A percentile compares a stretch with the other conserved stretches of the same genome.
These are phyloP conservation scores for Ypsolopha scabrella DNA, from an alignment of 2,888 invertebrate genomes.

Conservation along the genomic window DNA sequence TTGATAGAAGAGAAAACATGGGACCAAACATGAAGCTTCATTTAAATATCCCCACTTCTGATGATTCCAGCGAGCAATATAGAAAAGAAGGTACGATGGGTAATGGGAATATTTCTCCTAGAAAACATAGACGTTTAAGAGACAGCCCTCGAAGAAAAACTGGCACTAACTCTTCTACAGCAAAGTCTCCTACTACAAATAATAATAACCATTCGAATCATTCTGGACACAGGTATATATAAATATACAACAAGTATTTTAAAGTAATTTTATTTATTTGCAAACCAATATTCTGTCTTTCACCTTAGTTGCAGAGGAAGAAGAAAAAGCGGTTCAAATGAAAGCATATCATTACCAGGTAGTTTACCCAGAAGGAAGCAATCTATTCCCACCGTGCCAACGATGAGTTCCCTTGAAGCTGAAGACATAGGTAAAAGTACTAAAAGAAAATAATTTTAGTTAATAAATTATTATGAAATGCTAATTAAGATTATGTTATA, in stretches of 20 bases:
- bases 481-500: conserved; percentile 3
- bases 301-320: conserved; percentile 35
- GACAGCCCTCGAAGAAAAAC: conserved; percentile 77
- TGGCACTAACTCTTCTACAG: conserved; percentile 55
- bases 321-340: conserved; percentile 67
- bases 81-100: conserved; percentile 48
- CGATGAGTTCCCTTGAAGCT: conserved; percentile 60
- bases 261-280: not conserved
- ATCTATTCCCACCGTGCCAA: conserved; percentile 59
- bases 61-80: conserved; percentile 72
- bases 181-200: conserved; percentile 64
- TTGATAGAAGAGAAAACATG: conserved; percentile 62
- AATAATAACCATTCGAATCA: conserved; percentile 31
- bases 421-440: conserved; percentile 38
- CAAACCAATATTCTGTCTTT: not conserved
- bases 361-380: conserved; percentile 74
- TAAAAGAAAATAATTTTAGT: not conserved
- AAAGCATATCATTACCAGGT: conserved; percentile 74
- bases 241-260: too few species aligned
- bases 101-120: conserved; percentile 66
- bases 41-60: conserved; percentile 70
- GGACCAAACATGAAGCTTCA: conserved; percentile 65
- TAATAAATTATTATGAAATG: not conserved
- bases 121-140: conserved; percentile 72
- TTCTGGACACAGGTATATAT: conserved; percentile 48